phyloP scores from a whole-genome alignment of 2,888 invertebrate genomes.

The Eremobia ochroleuca region DNA sequence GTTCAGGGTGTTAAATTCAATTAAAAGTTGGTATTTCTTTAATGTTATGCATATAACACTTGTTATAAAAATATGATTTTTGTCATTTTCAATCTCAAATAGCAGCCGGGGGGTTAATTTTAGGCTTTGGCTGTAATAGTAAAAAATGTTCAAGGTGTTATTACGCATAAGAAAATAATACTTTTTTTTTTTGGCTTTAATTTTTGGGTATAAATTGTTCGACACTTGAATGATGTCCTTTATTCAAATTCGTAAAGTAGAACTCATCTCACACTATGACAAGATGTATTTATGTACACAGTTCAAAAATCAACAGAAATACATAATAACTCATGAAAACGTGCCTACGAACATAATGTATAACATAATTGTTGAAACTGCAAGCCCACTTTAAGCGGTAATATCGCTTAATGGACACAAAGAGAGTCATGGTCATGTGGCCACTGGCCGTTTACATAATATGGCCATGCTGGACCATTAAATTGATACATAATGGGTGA shows the following conservation, averaged over 20 bases:
- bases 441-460: conserved; percentile 61
- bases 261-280: not conserved
- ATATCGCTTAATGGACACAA: conserved; percentile 49
- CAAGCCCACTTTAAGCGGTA: conserved; percentile 35
- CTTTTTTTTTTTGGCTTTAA: too few relatives aligned
- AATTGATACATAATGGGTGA: conserved; percentile 55
- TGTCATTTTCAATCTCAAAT: too few relatives aligned
- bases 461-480: conserved; percentile 40
- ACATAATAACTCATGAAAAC: conserved; percentile 35
- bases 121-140: too few relatives aligned
- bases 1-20: too few relatives aligned
- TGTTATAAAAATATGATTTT: too few relatives aligned
- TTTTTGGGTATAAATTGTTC: too few relatives aligned
- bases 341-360: conserved; percentile 31
- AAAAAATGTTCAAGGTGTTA: too few relatives aligned
- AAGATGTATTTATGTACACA: not conserved
- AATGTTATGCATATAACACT: too few relatives aligned
- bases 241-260: not conserved
- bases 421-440: conserved; percentile 46
- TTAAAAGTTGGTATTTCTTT: too few relatives aligned
- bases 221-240: too few relatives aligned
- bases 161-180: too few relatives aligned
- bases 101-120: too few relatives aligned
- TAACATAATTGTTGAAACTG: conserved; percentile 42
- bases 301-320: conserved; percentile 24